Evolutionary conservation across 2,113 vertebrate genomes (phyloP).

Genomic region (Cynocephalus volans): DNA sequence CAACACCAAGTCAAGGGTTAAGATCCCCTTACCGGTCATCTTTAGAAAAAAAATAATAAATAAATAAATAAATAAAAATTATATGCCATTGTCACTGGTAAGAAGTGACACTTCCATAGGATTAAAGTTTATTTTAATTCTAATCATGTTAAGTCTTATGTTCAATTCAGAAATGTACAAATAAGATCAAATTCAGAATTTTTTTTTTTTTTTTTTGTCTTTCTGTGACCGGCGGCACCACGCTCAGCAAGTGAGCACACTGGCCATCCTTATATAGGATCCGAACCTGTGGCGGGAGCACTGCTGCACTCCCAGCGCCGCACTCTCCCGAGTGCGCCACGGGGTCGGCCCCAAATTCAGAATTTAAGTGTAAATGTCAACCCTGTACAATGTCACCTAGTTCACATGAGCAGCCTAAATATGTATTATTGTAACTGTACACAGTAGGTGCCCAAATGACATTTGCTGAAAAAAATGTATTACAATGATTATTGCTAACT

Average conservation of each 20-base stretch:
- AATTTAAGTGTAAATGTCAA: slow-evolving; percentile 39
- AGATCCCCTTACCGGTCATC: too few species aligned
- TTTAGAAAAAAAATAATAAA: too few species aligned
- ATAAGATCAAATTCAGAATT: slow-evolving; percentile 29
- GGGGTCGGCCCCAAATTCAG: background rate
- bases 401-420: slow-evolving; percentile 13
- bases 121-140: background rate
- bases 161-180: slow-evolving; percentile 35
- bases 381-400: slow-evolving; percentile 1
- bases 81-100: background rate
- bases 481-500: slow-evolving; percentile 46
- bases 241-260: too few species aligned
- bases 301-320: too few species aligned
- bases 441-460: background rate
- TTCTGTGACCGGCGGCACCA: too few species aligned
- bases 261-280: too few species aligned
- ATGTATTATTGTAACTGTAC: slow-evolving; percentile 25
- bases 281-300: too few species aligned
- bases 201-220: too few species aligned
- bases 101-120: background rate
- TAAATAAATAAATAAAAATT: background rate
- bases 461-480: slow-evolving; percentile 54
- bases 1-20: too few species aligned
- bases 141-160: slow-evolving; percentile 40
- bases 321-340: too few species aligned